Percentiles rank a stretch among this genome's conserved stretches.
Conservation (phyloP, 2,797 vertebrate genomes). For the Odontamblyopus lacepedii region DNA sequence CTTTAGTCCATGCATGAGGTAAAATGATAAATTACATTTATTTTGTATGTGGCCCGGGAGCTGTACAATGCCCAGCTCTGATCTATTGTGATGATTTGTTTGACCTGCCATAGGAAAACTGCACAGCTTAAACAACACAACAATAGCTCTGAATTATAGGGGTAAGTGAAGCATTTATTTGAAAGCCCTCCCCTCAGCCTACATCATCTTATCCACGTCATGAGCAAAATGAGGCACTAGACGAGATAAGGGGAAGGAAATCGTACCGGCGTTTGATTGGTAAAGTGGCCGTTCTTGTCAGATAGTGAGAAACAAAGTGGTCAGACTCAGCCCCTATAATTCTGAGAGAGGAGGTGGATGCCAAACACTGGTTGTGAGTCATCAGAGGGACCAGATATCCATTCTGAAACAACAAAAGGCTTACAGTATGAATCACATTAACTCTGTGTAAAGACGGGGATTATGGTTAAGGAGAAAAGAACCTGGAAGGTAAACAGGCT, state of each 20-base stretch:
- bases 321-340: constrained; percentile 1
- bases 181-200: background rate
- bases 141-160: background rate
- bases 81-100: background rate
- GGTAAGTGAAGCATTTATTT: background rate
- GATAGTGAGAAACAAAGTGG: constrained; percentile 1
- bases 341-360: constrained; percentile 5
- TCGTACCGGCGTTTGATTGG: constrained; percentile 2
- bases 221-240: background rate
- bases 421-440: background rate
- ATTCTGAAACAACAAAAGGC: background rate
- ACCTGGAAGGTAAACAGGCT: background rate
- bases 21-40: no score
- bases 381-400: background rate
- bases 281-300: constrained; percentile 6
- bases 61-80: no score
- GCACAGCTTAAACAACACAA: background rate
- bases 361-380: constrained; percentile 4
- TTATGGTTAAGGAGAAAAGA: background rate
- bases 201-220: constrained; percentile 1
- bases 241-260: background rate
- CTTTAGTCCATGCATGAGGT: no score
- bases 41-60: no score
- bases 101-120: background rate
- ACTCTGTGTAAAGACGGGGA: background rate